Evolutionary conservation across 2,888 invertebrate genomes (phyloP), one percentile per base, ranked within the genome.

Genomic region (Falcaria lacertinaria): DNA sequence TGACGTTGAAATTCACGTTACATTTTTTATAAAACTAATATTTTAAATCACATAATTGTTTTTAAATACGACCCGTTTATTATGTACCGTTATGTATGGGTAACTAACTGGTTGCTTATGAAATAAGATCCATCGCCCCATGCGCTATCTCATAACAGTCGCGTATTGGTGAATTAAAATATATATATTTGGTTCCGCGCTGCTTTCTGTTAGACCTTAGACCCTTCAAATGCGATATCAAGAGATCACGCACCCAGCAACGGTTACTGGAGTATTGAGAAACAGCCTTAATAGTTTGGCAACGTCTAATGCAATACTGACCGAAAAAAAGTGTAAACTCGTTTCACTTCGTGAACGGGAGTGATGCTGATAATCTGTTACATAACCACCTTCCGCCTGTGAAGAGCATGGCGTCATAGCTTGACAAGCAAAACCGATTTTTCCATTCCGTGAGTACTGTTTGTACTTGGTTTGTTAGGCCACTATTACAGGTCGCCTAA

Each of bases 271-370:
- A 11, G n/a, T 13, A 25, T 37, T 37, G 37, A 37, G 37, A 37
- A 37, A 37, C 22, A 4, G 14, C 22, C 37, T 64, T 61, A 51
- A 39, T 61, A 59, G 58, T 65, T 69, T 60, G 57, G 64, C 52
- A 69, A 68, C 52, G 44, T 41, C 58, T 60, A 63, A 64, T 61
- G 64, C 57, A 64, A 64, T 54, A 52, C 49, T 36, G 35, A 46
- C 42, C 47, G 47, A 52, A 52, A 49, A 47, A 39, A 13, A n/a
- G n/a, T 15, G 38, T 44, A 35, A 33, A 37, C 25, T 37, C 37
- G 37, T 37, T 37, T 37, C 37, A 15, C 37, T 22, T 22, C 22
- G 22, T 37, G 37, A 37, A 37, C 37, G 37, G 22, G 15, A 19
- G 14, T 37, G 37, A 37, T 37, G 37, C 37, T 15, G 37, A 15